Evolutionary conservation across 1,140 invertebrate genomes (phyloP), one percentile per base, ranked within the genome.

Genomic region (silkworm (Bombyx mori)): DNA sequence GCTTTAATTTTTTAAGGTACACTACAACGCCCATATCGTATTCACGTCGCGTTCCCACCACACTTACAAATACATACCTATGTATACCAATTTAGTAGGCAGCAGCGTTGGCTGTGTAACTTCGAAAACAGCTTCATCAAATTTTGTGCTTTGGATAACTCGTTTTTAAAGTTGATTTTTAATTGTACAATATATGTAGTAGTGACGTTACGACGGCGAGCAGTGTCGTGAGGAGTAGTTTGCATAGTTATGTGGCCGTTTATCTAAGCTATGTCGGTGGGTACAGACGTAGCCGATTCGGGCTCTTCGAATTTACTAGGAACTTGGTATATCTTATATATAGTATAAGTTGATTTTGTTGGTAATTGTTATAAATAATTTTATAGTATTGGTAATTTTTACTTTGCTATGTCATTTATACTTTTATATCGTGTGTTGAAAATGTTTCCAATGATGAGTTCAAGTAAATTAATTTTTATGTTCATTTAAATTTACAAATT

Each of bases 1-100:
- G 74, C 73, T 83, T 86, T 79, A 86, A 82, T 86, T 83, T 85
- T 83, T 83, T 76, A 82, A 65, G 75, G 64, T 70, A 76, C 65
- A 77, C 74, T 78, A 77, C 69, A 76, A 74, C 75, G 76, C 66
- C 73, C 74, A 77, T 83, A 75, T 69, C 64, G 73, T 81, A 86
- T 86, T 82, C 82, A 83, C 59, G 57, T 75, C 80, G 75, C 70
- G 79, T 83, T 81, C 75, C 64, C 79, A 80, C 79, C 79, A 77
- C 73, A 74, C 72, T 79, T 70, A 73, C 73, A 74, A 35, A 35
- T 35, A 35, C 26, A 35, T 35, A 35, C 26, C 26, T 35, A 82
- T 78, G 81, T 80, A 72, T 80, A 73, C 73, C 69, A 77, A 79
- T 75, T 76, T 83, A 77, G 79, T 79, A 71, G 73, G 66, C 68